Conservation (phyloP, 2,113 vertebrate species). For the Plotosus lineatus region DNA sequence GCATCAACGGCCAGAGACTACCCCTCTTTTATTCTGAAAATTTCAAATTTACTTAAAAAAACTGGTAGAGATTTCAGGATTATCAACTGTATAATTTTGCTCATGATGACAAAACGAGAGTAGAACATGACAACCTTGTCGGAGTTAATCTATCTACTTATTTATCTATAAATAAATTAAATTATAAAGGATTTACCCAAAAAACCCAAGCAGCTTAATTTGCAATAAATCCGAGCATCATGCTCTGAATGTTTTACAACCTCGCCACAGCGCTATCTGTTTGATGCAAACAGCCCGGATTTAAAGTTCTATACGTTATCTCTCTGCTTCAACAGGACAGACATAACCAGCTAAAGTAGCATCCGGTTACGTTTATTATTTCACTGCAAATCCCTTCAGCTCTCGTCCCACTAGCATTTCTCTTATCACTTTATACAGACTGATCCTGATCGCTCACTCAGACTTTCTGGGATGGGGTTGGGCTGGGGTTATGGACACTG, state of each 20-base stretch:
- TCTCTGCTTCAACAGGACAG: too few relatives aligned
- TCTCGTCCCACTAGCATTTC: neutral
- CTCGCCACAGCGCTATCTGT: neutral
- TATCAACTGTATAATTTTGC: too few relatives aligned
- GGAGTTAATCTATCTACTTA: too few relatives aligned
- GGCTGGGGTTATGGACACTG: neutral
- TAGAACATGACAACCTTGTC: too few relatives aligned
- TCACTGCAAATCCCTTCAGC: neutral
- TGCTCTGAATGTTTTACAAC: neutral
- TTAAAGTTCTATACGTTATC: neutral
- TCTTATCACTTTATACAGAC: neutral
- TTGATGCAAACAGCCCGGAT: neutral
- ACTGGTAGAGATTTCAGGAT: too few relatives aligned
- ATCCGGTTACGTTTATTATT: neutral
- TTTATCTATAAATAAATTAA: too few relatives aligned
- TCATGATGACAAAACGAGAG: too few relatives aligned
- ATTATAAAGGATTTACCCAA: too few relatives aligned
- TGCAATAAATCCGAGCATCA: neutral
- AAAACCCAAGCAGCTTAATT: neutral
- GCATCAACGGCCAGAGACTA: neutral
- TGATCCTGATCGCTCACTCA: neutral
- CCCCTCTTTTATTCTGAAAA: too few relatives aligned
- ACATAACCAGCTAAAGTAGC: neutral
- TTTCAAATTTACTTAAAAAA: too few relatives aligned
- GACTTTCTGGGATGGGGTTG: too few relatives aligned